phyloP scores from a whole-genome alignment of 2,113 vertebrate species.

The Poecilia latipinna region DNA sequence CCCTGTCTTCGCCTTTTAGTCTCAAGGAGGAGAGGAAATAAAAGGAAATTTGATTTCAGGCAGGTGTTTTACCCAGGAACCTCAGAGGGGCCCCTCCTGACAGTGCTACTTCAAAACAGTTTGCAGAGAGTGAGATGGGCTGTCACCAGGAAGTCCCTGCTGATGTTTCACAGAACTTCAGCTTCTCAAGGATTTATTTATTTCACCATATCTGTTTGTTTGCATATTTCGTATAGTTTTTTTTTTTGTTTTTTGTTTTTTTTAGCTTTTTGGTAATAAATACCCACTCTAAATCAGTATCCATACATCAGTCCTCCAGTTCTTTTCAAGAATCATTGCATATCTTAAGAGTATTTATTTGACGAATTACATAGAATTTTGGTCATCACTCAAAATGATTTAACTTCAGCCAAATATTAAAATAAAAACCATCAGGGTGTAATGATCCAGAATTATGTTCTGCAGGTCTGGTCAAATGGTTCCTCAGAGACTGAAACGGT shows the following conservation, averaged over 20 bases:
- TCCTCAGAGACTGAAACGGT: too few species aligned
- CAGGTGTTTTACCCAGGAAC: conserved; percentile 59
- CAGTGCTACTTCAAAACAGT: conserved; percentile 59
- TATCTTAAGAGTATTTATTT: too few species aligned
- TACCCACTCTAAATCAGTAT: too few species aligned
- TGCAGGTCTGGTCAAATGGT: too few species aligned
- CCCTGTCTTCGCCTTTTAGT: conserved; percentile 20
- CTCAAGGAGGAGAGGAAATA: conserved; percentile 42
- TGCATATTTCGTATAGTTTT: conserved; percentile 6
- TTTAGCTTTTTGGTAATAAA: too few species aligned
- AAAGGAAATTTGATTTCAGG: conserved; percentile 64
- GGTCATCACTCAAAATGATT: too few species aligned
- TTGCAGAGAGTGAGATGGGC: conserved; percentile 53
- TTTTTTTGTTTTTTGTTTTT: conserved; percentile 65
- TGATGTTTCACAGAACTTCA: conserved; percentile 51
- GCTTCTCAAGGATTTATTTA: conserved; percentile 54
- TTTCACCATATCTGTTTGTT: conserved; percentile 44
- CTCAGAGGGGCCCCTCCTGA: conserved; percentile 56
- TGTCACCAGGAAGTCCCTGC: conserved; percentile 60
- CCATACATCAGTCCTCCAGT: too few species aligned
- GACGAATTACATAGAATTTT: too few species aligned
- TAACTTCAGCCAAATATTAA: too few species aligned
- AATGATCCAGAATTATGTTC: too few species aligned
- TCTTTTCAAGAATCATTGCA: too few species aligned
- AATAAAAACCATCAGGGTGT: too few species aligned